Conservation (phyloP, 2,113 vertebrate species). For the Anas platyrhynchos region DNA sequence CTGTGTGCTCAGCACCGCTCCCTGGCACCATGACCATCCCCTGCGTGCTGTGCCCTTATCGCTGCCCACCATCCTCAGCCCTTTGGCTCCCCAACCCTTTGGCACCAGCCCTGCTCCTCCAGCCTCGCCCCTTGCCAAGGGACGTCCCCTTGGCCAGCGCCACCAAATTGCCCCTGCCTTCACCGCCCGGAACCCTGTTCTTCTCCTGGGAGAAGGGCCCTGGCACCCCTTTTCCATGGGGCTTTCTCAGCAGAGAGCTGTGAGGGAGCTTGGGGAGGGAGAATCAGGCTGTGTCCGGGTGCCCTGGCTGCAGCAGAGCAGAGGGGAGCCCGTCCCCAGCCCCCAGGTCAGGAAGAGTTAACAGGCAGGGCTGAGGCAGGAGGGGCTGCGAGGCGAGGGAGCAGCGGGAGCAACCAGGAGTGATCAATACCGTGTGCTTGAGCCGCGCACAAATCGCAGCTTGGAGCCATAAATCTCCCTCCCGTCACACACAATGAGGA, state of each 20-base stretch:
- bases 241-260: background rate
- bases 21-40: background rate
- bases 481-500: conserved; percentile 27
- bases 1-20: background rate
- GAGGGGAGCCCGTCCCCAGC: fast-evolving
- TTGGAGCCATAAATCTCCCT: conserved; percentile 60
- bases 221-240: background rate
- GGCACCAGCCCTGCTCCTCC: background rate
- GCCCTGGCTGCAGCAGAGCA: background rate
- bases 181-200: background rate
- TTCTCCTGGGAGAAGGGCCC: background rate
- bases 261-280: background rate
- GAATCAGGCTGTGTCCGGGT: background rate
- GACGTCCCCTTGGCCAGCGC: background rate
- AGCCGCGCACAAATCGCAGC: conserved; percentile 43
- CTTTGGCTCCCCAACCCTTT: background rate
- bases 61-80: background rate
- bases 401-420: conserved; percentile 19
- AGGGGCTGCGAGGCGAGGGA: conserved; percentile 8
- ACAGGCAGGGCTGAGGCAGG: background rate
- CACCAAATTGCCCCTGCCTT: background rate
- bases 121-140: background rate
- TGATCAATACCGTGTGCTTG: conserved; percentile 47
- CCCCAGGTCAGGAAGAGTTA: conserved; percentile 28
- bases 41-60: background rate